Percentiles rank a stretch among this genome's conserved stretches.
These are phyloP conservation scores for Zootoca vivipara DNA, from an alignment of 2,113 vertebrate species.

Conservation along the genomic window DNA sequence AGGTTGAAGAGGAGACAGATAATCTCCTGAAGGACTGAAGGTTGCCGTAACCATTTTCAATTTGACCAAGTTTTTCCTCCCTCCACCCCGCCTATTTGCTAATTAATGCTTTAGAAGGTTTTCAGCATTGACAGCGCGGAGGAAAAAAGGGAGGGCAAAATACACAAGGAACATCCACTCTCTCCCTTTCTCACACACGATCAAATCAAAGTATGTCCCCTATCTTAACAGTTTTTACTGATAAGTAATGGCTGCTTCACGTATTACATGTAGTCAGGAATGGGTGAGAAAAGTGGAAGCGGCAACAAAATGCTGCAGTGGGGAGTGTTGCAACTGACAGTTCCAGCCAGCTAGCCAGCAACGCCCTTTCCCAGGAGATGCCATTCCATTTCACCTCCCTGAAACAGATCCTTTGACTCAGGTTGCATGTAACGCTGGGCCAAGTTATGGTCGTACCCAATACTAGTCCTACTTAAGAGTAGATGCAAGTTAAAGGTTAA, in stretches of 20 bases:
- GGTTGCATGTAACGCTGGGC: no score
- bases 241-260: background rate
- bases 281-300: background rate
- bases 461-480: no score
- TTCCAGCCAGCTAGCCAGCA: background rate
- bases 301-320: background rate
- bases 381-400: no score
- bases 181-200: background rate
- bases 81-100: background rate
- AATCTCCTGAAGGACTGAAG: conserved; percentile 32
- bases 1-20: conserved; percentile 67
- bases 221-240: background rate
- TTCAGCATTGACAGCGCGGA: background rate
- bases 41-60: conserved; percentile 29
- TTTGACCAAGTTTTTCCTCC: conserved; percentile 6
- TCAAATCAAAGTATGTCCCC: background rate
- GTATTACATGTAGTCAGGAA: background rate
- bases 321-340: background rate
- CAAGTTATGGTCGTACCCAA: no score
- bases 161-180: background rate
- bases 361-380: no score
- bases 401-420: no score
- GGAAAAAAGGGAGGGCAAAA: background rate
- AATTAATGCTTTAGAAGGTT: conserved; percentile 30
- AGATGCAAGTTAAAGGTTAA: no score